Evolutionary conservation across 2,888 invertebrate genomes (phyloP), one percentile per base, ranked within the genome.

Genomic region (Lochmaea crataegi): DNA sequence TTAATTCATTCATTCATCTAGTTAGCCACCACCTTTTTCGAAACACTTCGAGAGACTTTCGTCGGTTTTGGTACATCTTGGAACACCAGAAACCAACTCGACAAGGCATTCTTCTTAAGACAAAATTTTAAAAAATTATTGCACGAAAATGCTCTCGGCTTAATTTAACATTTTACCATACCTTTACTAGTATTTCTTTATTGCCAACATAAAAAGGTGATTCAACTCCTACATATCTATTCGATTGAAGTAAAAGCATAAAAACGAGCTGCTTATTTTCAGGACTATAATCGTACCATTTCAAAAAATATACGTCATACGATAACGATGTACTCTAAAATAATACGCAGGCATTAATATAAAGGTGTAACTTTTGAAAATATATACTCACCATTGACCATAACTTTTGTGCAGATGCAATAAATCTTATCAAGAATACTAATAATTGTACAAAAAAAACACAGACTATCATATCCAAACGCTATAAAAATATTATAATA

Each of bases 231-330:
- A 51, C 14, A 7, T 0, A n/a, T 51, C 14, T 51, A 14, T 14
- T 51, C 14, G 51, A 51, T 51, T 16, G 16, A 14, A 51, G 12
- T 51, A 51, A 51, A n/a, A 51, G 7, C 51, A 51, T n/a, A 14
- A n/a, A 16, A n/a, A 51, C 14, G 7, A 51, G 12, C 7, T 16
- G 12, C n/a, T 16, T 51, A 51, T 51, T 51, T 51, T 51, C 51
- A 14, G n/a, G n/a, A n/a, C n/a, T n/a, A 51, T 14, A 51, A 51
- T 51, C 51, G 51, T 51, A 51, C 51, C 51, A 51, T 51, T n/a
- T 16, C 7, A 51, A n/a, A 51, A 51, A 51, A 7, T 51, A 51
- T 51, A 51, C 6, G n/a, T 51, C 51, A 16, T 51, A 4, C 1
- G 51, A 51, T n/a, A 51, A 51, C 3, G 51, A 14, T n/a, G n/a